Evolutionary conservation across 2,797 vertebrate genomes (phyloP), one percentile per base, ranked within the genome.

Genomic region (Parotocinclus haroldoi): DNA sequence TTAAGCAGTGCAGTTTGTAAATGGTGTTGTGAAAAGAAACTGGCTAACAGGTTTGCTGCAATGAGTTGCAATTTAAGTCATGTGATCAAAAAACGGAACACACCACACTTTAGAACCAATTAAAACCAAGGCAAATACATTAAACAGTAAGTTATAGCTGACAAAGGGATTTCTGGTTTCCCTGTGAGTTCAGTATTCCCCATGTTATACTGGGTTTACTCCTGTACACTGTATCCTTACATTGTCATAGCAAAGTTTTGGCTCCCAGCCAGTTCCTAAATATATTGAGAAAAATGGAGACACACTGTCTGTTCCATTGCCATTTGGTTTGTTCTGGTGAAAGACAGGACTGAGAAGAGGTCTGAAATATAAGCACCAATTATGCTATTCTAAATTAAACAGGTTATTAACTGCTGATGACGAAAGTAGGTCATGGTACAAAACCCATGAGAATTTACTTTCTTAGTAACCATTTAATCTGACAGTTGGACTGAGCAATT

Each of bases 311-410:
- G 56, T 44, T 16, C 50, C 19, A 11, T 36, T 45, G 48, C 8
- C 11, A 17, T 53, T 54, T 16, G n/a, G 57, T 46, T 46, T 51
- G 57, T 46, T 45, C 53, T 54, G 18, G 19, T 60, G 37, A 60
- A 60, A 38, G 57, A 54, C 18, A 18, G n/a, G 10, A 59, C 39
- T 37, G n/a, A 67, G 55, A 58, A 51, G 16, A 19, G 11, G 57
- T 46, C 18, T 68, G 53, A 38, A 52, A 58, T 19, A 67, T 44
- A 52, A 53, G 55, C 38, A 53, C 36, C 53, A 57, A 66, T 66
- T 66, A 66, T 14, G 57, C 19, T 50, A 44, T 10, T 10, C 19
- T 45, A 44, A 51, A 68, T 59, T 60, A 59, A 60, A 38, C 27
- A 53, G 66, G 49, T 10, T 60, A 60, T 60, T 37, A 3, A 13